Evolutionary conservation across 2,113 vertebrate species (phyloP).

Genomic region (Pristiophorus japonicus): DNA sequence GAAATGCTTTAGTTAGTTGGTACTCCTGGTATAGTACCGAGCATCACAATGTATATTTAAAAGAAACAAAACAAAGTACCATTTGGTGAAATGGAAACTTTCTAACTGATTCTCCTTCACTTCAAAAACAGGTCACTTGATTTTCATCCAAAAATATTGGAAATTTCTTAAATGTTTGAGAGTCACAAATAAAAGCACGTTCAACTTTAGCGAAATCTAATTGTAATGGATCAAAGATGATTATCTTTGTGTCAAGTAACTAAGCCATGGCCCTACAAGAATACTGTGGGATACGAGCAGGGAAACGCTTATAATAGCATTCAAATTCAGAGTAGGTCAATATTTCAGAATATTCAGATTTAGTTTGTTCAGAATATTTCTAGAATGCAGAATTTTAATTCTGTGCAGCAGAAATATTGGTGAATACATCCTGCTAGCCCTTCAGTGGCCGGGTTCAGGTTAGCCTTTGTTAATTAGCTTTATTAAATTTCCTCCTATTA

Average conservation of each 20-base stretch:
- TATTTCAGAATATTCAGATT: background rate
- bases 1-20: background rate
- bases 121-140: background rate
- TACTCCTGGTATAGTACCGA: background rate
- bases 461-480: background rate
- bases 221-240: background rate
- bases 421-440: background rate
- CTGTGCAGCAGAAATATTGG: background rate
- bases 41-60: background rate
- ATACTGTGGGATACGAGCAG: background rate
- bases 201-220: background rate
- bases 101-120: background rate
- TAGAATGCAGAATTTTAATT: background rate
- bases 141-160: background rate
- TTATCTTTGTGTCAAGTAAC: background rate
- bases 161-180: background rate
- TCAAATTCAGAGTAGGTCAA: background rate
- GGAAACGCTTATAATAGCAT: constrained; percentile 2
- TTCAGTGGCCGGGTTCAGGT: background rate
- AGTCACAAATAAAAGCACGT: background rate
- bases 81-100: background rate
- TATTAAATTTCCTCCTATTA: background rate
- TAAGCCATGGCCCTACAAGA: background rate
- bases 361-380: background rate
- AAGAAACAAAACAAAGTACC: background rate